Percentiles rank a stretch among this genome's conserved stretches.
phyloP scores from a whole-genome alignment of 2,888 invertebrate species.

The Drosophila cracens region DNA sequence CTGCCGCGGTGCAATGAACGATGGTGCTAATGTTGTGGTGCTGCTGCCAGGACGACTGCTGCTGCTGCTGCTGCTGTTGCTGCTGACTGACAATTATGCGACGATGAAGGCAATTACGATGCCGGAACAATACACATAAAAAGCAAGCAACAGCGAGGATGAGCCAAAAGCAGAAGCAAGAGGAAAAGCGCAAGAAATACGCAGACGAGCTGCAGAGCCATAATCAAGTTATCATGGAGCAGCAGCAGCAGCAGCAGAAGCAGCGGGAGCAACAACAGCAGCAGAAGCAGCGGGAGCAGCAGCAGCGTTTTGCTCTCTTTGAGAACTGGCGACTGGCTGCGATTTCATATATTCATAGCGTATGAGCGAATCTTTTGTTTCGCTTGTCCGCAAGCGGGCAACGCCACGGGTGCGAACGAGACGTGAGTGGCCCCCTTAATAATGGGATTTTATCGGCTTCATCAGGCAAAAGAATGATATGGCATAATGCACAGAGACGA shows the following conservation, averaged over 20 bases:
- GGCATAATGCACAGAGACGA: slow-evolving; percentile 79
- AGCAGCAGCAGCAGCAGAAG: slow-evolving; percentile 29
- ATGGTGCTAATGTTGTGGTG: slow-evolving; percentile 64
- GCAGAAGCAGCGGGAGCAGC: not conserved
- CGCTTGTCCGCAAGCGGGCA: slow-evolving; percentile 78
- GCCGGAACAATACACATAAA: slow-evolving; percentile 74
- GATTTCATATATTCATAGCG: slow-evolving; percentile 83
- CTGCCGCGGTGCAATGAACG: slow-evolving; percentile 57
- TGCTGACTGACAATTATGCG: slow-evolving; percentile 77
- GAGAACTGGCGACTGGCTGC: slow-evolving; percentile 57
- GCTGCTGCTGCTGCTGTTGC: slow-evolving; percentile 26
- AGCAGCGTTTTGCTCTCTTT: slow-evolving; percentile 1
- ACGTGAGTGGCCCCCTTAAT: slow-evolving; percentile 83
- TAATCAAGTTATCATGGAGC: slow-evolving; percentile 73
- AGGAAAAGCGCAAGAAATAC: slow-evolving; percentile 43
- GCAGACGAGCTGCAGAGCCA: slow-evolving; percentile 40
- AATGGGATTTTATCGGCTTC: slow-evolving; percentile 85
- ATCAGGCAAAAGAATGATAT: slow-evolving; percentile 84
- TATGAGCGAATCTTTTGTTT: slow-evolving; percentile 84
- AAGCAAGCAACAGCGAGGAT: slow-evolving; percentile 26
- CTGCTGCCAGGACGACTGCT: slow-evolving; percentile 27
- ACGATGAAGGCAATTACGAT: slow-evolving; percentile 84
- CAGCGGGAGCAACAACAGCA: not conserved
- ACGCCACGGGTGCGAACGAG: slow-evolving; percentile 72
- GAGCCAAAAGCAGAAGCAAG: slow-evolving; percentile 46